A percentile compares a stretch with the other conserved stretches of the same genome.
Conservation (phyloP, 2,113 vertebrate genomes). For the Nothoprocta perdicaria region DNA sequence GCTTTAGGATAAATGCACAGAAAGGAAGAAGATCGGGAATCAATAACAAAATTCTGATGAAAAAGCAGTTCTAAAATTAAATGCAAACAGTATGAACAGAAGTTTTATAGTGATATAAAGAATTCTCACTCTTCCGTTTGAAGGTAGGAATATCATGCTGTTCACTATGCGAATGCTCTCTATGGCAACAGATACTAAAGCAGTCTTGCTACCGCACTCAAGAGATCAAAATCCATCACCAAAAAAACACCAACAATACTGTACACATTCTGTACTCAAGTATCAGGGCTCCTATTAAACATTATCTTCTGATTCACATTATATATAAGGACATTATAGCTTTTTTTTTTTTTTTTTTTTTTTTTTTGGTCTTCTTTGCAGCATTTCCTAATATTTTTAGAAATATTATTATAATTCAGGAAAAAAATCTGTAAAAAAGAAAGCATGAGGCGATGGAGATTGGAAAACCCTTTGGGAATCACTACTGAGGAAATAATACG, state of each 20-base stretch:
- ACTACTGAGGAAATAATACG: neutral
- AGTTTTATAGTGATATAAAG: constrained; percentile 8
- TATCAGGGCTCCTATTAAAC: neutral
- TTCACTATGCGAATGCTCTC: neutral
- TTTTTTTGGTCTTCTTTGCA: neutral
- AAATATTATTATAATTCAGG: neutral
- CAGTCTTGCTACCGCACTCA: neutral
- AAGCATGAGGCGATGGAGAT: neutral
- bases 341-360: constrained; percentile 21
- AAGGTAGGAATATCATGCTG: neutral
- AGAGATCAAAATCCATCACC: neutral
- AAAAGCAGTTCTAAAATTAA: constrained; percentile 33
- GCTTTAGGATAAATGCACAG: neutral
- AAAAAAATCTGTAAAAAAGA: neutral
- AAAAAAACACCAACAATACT: neutral
- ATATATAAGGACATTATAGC: neutral
- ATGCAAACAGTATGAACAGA: neutral
- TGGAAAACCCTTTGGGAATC: neutral
- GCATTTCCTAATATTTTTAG: neutral
- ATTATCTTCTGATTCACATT: neutral
- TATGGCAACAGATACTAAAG: constrained; percentile 35
- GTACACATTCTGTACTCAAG: neutral
- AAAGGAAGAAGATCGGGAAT: neutral
- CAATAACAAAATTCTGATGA: constrained; percentile 20
- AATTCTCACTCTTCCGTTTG: neutral